phyloP scores from a whole-genome alignment of 2,113 vertebrate species.

The Balaenoptera acutorostrata region DNA sequence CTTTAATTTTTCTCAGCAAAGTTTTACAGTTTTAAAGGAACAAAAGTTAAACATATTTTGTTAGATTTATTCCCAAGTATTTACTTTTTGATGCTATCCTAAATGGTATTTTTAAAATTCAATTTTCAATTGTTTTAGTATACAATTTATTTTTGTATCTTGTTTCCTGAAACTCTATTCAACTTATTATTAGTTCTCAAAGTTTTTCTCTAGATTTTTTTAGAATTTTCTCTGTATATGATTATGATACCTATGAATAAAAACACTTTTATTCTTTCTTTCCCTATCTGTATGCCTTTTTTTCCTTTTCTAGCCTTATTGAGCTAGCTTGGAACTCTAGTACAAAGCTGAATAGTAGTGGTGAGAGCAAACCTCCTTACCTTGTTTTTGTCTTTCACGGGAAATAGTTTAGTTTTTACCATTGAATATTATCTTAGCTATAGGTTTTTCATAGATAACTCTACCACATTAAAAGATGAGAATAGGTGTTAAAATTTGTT shows the following conservation, averaged over 20 bases:
- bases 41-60: background rate
- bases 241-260: background rate
- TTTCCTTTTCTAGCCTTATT: background rate
- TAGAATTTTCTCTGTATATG: background rate
- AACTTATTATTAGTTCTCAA: background rate
- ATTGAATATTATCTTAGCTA: background rate
- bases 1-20: constrained; percentile 6
- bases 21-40: background rate
- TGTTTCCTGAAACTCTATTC: background rate
- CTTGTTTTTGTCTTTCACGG: background rate
- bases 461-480: background rate
- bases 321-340: background rate
- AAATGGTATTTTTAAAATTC: background rate
- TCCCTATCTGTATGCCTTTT: background rate
- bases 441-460: background rate
- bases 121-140: background rate
- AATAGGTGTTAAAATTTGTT: background rate
- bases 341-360: background rate
- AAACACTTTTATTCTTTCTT: background rate
- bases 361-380: background rate
- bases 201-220: constrained; percentile 3
- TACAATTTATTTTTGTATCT: background rate
- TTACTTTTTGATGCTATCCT: background rate
- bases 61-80: background rate
- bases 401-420: background rate